A percentile compares a stretch with the other conserved stretches of the same genome.
Evolutionary conservation across 2,888 invertebrate genomes (phyloP).

Genomic region (Lycophotia porphyrea): DNA sequence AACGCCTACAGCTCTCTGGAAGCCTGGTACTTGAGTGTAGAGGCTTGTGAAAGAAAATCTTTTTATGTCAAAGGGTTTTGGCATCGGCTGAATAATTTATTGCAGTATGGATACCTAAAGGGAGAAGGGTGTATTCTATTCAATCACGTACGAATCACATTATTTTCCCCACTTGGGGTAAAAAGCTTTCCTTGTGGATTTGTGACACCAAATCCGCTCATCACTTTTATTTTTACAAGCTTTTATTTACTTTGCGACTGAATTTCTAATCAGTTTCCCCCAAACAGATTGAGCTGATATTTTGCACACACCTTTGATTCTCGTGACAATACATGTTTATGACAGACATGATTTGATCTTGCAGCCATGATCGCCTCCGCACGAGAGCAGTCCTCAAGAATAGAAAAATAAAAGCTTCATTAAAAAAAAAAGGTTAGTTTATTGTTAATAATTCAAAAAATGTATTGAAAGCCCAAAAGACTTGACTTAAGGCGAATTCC

Average conservation of each 20-base stretch:
- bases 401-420: too few species aligned
- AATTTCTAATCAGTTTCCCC: neutral
- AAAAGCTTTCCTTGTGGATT: neutral
- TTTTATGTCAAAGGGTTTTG: conserved; percentile 60
- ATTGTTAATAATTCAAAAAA: too few species aligned
- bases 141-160: conserved; percentile 28
- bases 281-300: too few species aligned
- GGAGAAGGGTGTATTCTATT: conserved; percentile 15
- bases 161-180: neutral
- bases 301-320: neutral
- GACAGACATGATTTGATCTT: too few species aligned
- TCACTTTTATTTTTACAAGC: neutral
- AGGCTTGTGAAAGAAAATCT: conserved; percentile 46
- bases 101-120: conserved; percentile 23
- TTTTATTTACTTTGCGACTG: neutral
- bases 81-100: conserved; percentile 50
- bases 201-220: neutral
- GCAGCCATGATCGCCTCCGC: too few species aligned
- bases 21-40: conserved; percentile 57
- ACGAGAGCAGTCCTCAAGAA: too few species aligned
- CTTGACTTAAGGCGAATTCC: too few species aligned
- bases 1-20: conserved; percentile 45
- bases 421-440: too few species aligned
- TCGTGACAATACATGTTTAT: neutral
- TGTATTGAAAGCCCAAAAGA: too few species aligned